Evolutionary conservation across 2,888 invertebrate species (phyloP).

Genomic region (Steinernema scapterisci): DNA sequence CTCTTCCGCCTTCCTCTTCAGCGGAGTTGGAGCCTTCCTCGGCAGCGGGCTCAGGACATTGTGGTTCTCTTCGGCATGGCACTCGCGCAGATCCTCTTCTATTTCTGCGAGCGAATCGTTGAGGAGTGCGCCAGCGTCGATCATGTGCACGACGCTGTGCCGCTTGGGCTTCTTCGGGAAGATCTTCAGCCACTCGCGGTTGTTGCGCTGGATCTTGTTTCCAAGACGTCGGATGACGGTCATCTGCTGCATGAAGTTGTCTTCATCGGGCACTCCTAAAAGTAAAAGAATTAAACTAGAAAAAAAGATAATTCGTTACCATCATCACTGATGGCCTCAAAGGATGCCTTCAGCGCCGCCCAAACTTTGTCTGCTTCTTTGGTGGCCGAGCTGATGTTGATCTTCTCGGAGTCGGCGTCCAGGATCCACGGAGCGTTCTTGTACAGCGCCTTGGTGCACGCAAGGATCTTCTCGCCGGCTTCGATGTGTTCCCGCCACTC

Average conservation of each 20-base stretch:
- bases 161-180: background rate
- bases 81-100: background rate
- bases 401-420: background rate
- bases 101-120: slow-evolving; percentile 8
- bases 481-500: slow-evolving; percentile 16
- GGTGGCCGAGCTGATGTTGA: background rate
- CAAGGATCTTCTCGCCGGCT: background rate
- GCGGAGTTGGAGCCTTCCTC: background rate
- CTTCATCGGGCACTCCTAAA: background rate
- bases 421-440: slow-evolving; percentile 2
- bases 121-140: background rate
- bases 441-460: background rate
- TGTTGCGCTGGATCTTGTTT: slow-evolving; percentile 14
- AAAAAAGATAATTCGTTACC: too few species aligned
- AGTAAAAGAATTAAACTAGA: too few species aligned
- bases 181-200: slow-evolving; percentile 1
- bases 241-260: slow-evolving; percentile 18
- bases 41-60: background rate
- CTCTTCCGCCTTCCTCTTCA: background rate
- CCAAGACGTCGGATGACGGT: slow-evolving; percentile 7
- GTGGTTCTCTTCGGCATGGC: background rate
- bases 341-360: background rate
- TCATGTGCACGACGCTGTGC: background rate
- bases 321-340: background rate
- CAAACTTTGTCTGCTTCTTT: background rate